Conservation (phyloP, 2,113 vertebrate species). For the Emberiza fucata region DNA sequence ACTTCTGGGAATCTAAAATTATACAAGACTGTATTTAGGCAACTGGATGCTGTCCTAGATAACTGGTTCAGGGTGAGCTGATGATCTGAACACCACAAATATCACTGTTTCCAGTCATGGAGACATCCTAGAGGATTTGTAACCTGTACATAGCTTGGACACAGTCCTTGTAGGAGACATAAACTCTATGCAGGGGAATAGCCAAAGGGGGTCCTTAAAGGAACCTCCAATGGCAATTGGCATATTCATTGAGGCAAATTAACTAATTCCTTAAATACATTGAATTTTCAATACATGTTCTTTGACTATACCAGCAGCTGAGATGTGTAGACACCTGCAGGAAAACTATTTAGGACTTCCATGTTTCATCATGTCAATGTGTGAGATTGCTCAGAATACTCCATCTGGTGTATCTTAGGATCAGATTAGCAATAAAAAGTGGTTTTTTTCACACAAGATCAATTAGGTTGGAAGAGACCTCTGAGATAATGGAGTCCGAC, state of each 20-base stretch:
- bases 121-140: neutral
- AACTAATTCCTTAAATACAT: neutral
- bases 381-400: neutral
- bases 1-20: neutral
- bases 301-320: neutral
- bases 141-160: neutral
- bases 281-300: neutral
- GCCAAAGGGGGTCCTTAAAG: neutral
- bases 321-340: neutral
- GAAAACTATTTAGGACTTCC: neutral
- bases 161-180: neutral
- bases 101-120: neutral
- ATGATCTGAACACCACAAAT: neutral
- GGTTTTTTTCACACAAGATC: neutral
- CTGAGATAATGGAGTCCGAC: neutral
- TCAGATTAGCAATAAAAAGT: neutral
- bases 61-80: neutral
- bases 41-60: neutral
- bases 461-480: neutral
- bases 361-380: neutral
- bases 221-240: neutral
- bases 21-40: neutral
- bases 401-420: neutral
- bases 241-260: neutral
- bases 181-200: neutral